These are phyloP conservation scores for Xiphydria camelus DNA, from an alignment of 2,888 invertebrate genomes.

Conservation along the genomic window DNA sequence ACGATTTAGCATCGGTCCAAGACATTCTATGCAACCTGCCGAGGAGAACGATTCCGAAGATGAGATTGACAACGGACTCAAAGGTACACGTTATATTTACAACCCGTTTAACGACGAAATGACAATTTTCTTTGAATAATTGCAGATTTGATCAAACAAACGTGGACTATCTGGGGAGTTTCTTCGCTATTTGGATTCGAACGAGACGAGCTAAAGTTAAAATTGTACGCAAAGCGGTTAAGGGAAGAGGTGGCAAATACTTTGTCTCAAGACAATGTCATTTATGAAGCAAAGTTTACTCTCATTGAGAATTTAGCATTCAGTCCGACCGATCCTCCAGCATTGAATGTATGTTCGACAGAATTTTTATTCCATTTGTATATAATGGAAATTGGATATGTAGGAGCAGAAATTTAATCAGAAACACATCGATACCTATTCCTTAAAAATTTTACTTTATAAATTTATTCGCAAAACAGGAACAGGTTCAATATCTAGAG, in stretches of 20 bases:
- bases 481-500: neutral
- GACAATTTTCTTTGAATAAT: slow-evolving; percentile 5
- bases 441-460: too few species aligned
- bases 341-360: slow-evolving; percentile 33
- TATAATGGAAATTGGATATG: neutral
- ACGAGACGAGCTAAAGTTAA: slow-evolving; percentile 38
- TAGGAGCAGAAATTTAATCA: neutral
- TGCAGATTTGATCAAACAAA: slow-evolving; percentile 25
- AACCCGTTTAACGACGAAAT: too few species aligned
- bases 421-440: too few species aligned
- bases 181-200: slow-evolving; percentile 48
- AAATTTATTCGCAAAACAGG: too few species aligned
- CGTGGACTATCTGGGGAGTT: slow-evolving; percentile 50
- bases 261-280: slow-evolving; percentile 40
- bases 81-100: neutral
- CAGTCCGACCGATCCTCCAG: slow-evolving; percentile 30
- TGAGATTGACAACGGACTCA: neutral
- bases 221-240: slow-evolving; percentile 48
- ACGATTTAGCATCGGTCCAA: slow-evolving; percentile 19
- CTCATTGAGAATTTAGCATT: slow-evolving; percentile 28
- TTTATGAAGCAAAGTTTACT: slow-evolving; percentile 38
- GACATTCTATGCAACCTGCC: neutral
- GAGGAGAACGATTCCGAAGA: neutral
- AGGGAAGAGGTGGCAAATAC: slow-evolving; percentile 45
- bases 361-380: neutral